A percentile compares a stretch with the other conserved stretches of the same genome.
Conservation (phyloP, 2,113 vertebrate species). For the Campylomormyrus numenius region DNA sequence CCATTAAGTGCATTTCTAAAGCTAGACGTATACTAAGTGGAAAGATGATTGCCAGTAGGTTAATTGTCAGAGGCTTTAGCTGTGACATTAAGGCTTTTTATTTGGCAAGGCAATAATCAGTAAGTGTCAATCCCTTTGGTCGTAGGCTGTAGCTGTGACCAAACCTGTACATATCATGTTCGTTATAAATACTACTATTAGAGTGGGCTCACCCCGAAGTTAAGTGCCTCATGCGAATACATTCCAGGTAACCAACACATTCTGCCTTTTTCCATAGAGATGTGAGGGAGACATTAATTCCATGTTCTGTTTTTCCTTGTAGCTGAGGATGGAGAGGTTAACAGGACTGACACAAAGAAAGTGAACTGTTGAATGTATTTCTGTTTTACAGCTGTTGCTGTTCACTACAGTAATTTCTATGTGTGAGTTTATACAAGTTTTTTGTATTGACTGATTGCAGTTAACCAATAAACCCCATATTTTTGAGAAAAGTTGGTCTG, state of each 20-base stretch:
- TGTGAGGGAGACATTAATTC: conserved; percentile 53
- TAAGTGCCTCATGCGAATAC: conserved; percentile 84
- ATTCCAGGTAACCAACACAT: conserved; percentile 80
- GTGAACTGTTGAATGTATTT: conserved; percentile 96
- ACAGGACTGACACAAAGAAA: conserved; percentile 82
- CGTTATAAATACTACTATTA: conserved; percentile 30
- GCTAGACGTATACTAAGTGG: conserved; percentile 27
- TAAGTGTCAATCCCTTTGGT: conserved; percentile 32
- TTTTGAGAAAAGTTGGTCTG: conserved; percentile 60
- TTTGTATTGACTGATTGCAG: conserved; percentile 99
- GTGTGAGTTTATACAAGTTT: conserved; percentile 94
- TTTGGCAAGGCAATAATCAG: not conserved
- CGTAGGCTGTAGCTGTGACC: conserved; percentile 60
- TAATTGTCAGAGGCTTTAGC: conserved; percentile 3
- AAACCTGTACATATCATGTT: conserved; percentile 47
- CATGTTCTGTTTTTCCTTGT: conserved; percentile 70
- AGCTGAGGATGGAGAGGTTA: conserved; percentile 56
- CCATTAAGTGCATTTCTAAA: conserved; percentile 38
- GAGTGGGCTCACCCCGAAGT: conserved; percentile 45
- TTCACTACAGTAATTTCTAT: conserved; percentile 91
- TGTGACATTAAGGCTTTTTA: not conserved
- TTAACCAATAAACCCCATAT: conserved; percentile 99
- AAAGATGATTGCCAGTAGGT: not conserved
- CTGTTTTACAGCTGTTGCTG: conserved; percentile 63
- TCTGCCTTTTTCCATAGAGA: conserved; percentile 52